Evolutionary conservation across 2,888 invertebrate genomes (phyloP).

Genomic region (Blera fallax): DNA sequence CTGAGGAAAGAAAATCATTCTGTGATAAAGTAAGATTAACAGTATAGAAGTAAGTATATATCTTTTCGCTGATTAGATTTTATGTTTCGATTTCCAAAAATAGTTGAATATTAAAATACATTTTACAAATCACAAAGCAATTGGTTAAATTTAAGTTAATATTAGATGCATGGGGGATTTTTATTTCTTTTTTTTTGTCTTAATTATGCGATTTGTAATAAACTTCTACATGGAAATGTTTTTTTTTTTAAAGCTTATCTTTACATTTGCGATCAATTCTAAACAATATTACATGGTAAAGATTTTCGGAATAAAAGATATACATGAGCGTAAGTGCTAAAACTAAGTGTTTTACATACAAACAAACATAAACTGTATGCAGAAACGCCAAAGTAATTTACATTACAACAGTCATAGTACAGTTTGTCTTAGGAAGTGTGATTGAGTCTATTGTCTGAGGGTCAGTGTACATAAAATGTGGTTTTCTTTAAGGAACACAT

Average conservation of each 20-base stretch:
- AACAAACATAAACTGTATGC: conserved; percentile 17
- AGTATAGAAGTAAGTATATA: conserved; percentile 1
- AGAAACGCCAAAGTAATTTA: conserved; percentile 6
- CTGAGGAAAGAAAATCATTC: background rate
- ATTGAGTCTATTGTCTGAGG: background rate
- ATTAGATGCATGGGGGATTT: background rate
- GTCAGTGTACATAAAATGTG: background rate
- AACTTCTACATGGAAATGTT: background rate
- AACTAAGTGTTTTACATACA: conserved; percentile 39
- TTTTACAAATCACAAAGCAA: conserved; percentile 29
- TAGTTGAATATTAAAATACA: conserved; percentile 15
- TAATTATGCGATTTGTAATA: conserved; percentile 1
- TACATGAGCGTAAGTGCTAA: background rate
- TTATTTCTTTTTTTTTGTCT: background rate
- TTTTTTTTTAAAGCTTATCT: conserved; percentile 27
- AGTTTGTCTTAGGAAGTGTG: background rate
- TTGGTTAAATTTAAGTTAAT: background rate
- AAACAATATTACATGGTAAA: conserved; percentile 1
- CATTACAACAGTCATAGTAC: background rate
- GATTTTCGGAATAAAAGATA: background rate
- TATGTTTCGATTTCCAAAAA: conserved; percentile 3
- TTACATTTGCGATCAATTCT: conserved; percentile 20
- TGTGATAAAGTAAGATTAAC: background rate
- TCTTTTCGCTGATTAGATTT: background rate
- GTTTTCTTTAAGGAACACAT: background rate